These are phyloP conservation scores for Syngnathus acus DNA, from an alignment of 2,797 vertebrate genomes.

Conservation along the genomic window DNA sequence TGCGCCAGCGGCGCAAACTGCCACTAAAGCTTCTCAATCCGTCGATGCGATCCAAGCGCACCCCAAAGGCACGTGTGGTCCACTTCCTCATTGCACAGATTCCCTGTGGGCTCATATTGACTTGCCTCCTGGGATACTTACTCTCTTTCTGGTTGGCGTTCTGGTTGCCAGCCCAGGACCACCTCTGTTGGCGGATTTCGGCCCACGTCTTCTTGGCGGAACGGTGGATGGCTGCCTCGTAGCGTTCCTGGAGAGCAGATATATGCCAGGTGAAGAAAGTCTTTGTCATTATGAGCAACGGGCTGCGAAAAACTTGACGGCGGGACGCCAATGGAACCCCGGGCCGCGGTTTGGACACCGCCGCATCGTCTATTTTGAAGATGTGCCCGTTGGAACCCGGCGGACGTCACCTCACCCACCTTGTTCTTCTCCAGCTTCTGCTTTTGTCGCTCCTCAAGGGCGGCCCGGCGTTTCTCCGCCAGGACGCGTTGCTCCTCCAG, in stretches of 20 bases:
- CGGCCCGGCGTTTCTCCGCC: constrained; percentile 78
- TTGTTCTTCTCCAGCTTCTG: constrained; percentile 95
- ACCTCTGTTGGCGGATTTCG: constrained; percentile 93
- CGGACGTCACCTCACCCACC: constrained; percentile 56
- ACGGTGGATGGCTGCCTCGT: constrained; percentile 88
- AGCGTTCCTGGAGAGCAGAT: constrained; percentile 76
- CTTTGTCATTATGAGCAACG: too few species aligned
- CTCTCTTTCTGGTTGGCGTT: constrained; percentile 77
- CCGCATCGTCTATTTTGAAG: neutral
- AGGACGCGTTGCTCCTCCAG: constrained; percentile 88
- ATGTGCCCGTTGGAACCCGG: neutral
- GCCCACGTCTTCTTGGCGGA: constrained; percentile 95
- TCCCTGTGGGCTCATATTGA: neutral
- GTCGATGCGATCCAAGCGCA: neutral
- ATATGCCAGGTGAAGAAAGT: neutral
- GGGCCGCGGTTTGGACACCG: neutral
- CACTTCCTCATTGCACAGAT: neutral
- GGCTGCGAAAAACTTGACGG: too few species aligned
- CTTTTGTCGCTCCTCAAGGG: constrained; percentile 87
- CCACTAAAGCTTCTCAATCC: constrained; percentile 15
- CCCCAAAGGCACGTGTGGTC: neutral
- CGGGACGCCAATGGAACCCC: too few species aligned
- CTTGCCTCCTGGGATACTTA: constrained; percentile 43
- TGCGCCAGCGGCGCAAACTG: neutral
- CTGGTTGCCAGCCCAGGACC: constrained; percentile 87